phyloP scores from a whole-genome alignment of 2,888 invertebrate species.

The Schizotus pectinicornis region DNA sequence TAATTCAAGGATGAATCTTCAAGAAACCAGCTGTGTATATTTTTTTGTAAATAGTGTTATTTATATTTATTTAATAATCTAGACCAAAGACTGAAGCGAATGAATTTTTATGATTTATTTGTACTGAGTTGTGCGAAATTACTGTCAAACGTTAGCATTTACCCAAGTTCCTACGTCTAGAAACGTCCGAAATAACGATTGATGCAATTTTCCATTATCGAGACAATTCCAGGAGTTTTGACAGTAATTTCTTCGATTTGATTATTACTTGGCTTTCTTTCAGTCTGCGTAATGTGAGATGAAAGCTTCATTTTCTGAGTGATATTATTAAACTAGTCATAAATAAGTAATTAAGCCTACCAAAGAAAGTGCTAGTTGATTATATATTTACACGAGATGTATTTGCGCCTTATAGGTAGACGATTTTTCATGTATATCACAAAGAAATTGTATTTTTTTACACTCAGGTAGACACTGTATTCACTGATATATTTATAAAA shows the following conservation, averaged over 20 bases:
- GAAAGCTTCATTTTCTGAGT: constrained; percentile 42
- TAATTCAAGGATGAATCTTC: constrained; percentile 20
- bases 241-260: constrained; percentile 35
- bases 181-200: constrained; percentile 8
- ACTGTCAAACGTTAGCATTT: constrained; percentile 35
- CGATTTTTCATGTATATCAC: constrained; percentile 44
- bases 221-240: constrained; percentile 31
- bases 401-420: constrained; percentile 40
- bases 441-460: constrained; percentile 53
- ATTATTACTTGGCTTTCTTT: constrained; percentile 16
- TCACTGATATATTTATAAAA: constrained; percentile 23
- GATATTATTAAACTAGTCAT: constrained; percentile 55
- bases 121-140: constrained; percentile 38
- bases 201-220: constrained; percentile 20
- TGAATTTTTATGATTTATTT: constrained; percentile 34
- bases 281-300: constrained; percentile 12
- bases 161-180: constrained; percentile 33
- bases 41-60: constrained; percentile 43
- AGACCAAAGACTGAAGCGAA: constrained; percentile 53
- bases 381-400: constrained; percentile 27
- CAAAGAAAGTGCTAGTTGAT: constrained; percentile 53
- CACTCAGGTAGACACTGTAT: constrained; percentile 48
- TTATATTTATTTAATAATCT: constrained; percentile 47
- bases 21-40: constrained; percentile 13
- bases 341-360: constrained; percentile 50